A percentile compares a stretch with the other conserved stretches of the same genome.
phyloP scores from a whole-genome alignment of 2,888 invertebrate species.

The Frankliniella intonsa region DNA sequence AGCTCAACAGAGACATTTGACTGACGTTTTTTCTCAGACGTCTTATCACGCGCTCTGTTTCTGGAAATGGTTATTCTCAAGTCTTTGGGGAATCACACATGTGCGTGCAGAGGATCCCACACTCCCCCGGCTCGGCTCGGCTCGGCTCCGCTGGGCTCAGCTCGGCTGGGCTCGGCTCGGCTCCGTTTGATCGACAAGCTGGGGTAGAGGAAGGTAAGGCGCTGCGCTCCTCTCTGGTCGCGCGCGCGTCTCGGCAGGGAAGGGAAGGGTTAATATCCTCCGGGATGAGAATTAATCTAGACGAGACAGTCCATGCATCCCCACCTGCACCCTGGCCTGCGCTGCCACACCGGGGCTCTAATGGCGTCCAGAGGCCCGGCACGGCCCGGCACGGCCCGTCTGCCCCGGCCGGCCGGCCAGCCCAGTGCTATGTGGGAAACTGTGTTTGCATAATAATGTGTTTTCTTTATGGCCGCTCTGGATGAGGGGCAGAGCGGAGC shows the following conservation, averaged over 20 bases:
- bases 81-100: not conserved
- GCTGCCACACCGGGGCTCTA: not conserved
- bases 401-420: no score
- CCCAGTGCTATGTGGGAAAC: conserved; percentile 13
- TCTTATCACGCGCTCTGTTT: no score
- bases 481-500: no score
- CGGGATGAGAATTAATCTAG: conserved; percentile 21
- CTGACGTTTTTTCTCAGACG: not conserved
- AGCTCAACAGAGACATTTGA: not conserved
- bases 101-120: not conserved
- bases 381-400: not conserved
- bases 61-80: not conserved
- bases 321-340: not conserved
- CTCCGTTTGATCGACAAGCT: no score
- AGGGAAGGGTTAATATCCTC: conserved; percentile 5
- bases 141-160: not conserved
- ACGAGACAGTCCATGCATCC: not conserved
- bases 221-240: no score
- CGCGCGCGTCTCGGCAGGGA: not conserved
- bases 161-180: not conserved
- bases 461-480: no score
- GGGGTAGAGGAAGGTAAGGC: no score
- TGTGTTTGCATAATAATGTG: conserved; percentile 17
- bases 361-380: not conserved
- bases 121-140: not conserved